These are phyloP conservation scores for Phengaris arion DNA, from an alignment of 2,888 invertebrate species.

Conservation along the genomic window DNA sequence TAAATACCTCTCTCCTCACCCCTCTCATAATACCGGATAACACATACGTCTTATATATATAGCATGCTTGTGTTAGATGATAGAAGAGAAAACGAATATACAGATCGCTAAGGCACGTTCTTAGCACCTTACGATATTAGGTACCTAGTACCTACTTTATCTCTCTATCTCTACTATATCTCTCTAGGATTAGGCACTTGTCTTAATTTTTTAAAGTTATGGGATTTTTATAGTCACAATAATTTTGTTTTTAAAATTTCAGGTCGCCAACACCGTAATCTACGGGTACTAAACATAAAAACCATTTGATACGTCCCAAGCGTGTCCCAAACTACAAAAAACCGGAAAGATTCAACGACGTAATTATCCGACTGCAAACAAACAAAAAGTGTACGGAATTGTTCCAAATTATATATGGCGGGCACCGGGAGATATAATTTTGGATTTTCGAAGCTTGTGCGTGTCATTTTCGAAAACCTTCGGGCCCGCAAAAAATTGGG, in stretches of 20 bases:
- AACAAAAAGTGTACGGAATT: conserved; percentile 58
- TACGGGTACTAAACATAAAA: not conserved
- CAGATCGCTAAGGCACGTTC: too few relatives aligned
- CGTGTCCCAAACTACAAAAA: conserved; percentile 36
- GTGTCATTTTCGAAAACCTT: conserved; percentile 53
- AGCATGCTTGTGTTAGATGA: too few relatives aligned
- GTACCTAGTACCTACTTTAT: too few relatives aligned
- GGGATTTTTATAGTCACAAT: too few relatives aligned
- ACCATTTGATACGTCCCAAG: conserved; percentile 29
- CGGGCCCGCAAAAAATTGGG: conserved; percentile 37
- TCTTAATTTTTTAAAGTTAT: not conserved
- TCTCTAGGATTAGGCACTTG: not conserved
- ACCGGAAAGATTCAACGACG: conserved; percentile 41
- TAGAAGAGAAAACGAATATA: too few relatives aligned
- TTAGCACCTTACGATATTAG: too few relatives aligned
- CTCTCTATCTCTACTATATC: too few relatives aligned
- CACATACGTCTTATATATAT: too few relatives aligned
- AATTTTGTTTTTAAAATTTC: not conserved
- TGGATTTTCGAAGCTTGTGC: conserved; percentile 45
- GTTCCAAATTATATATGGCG: conserved; percentile 65
- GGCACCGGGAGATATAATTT: conserved; percentile 47
- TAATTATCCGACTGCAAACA: conserved; percentile 53
- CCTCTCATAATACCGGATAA: too few relatives aligned
- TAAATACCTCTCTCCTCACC: too few relatives aligned
- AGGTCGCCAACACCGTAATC: not conserved